Evolutionary conservation across 2,797 vertebrate species (phyloP).

Genomic region (Argya squamiceps): DNA sequence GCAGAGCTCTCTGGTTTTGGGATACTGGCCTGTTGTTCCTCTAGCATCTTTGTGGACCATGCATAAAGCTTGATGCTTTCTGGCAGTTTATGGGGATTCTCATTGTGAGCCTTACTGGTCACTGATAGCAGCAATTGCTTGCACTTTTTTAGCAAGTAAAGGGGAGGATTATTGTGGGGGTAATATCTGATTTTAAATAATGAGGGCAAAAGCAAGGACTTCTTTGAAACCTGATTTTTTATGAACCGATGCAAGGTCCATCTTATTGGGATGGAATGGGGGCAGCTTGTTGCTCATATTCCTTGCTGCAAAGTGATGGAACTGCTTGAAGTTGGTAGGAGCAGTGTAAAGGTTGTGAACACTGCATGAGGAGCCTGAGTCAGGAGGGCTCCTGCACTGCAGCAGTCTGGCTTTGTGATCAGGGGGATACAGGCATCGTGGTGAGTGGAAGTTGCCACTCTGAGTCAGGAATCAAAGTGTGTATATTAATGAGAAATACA

Average conservation of each 20-base stretch:
- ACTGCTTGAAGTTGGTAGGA: background rate
- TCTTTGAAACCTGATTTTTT: background rate
- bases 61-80: background rate
- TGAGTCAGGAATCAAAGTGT: background rate
- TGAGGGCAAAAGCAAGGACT: background rate
- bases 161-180: background rate
- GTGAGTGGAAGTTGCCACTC: background rate
- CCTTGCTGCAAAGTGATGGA: background rate
- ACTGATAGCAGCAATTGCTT: background rate
- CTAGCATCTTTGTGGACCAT: background rate
- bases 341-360: no score
- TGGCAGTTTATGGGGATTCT: background rate
- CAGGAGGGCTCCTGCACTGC: accelerated
- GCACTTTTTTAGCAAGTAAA: background rate
- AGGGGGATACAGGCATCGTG: accelerated
- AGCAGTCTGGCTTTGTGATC: accelerated
- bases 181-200: background rate
- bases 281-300: accelerated
- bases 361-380: background rate
- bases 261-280: background rate
- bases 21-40: background rate
- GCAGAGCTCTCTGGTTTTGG: background rate
- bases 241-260: background rate
- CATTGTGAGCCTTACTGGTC: background rate
- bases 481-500: background rate